phyloP scores from a whole-genome alignment of 1,140 invertebrate genomes.

The Mamestra configurata region DNA sequence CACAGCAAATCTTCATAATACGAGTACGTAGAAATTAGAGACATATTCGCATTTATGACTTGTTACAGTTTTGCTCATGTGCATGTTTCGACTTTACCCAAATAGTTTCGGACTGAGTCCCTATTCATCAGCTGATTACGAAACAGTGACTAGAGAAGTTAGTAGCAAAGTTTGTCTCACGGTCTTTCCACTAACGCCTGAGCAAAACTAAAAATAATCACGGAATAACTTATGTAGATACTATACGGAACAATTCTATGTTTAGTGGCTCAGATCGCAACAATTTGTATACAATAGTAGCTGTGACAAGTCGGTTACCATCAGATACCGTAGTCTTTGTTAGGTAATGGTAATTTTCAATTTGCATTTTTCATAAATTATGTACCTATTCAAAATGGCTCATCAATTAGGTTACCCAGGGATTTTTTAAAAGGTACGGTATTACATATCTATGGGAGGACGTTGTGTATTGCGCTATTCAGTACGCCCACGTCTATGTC shows the following conservation, averaged over 20 bases:
- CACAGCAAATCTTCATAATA: background rate
- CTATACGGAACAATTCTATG: too few species aligned
- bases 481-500: background rate
- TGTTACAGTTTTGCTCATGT: background rate
- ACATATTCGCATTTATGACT: background rate
- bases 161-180: background rate
- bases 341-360: background rate
- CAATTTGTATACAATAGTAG: too few species aligned
- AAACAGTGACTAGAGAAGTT: background rate
- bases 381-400: background rate
- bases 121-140: slow-evolving; percentile 23
- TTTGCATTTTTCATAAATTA: slow-evolving; percentile 13
- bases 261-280: too few species aligned
- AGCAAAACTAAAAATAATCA: background rate
- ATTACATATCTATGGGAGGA: background rate
- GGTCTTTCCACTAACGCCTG: too few species aligned
- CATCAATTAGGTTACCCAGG: background rate
- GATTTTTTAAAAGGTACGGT: background rate
- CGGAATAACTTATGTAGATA: background rate
- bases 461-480: background rate
- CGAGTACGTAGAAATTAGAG: background rate
- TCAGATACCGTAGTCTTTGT: too few species aligned
- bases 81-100: slow-evolving; percentile 2
- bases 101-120: background rate
- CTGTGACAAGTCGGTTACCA: too few species aligned